A percentile compares a stretch with the other conserved stretches of the same genome.
Conservation (phyloP, 53 echinoderm and acorn worm genomes). For the Astropecten irregularis region DNA sequence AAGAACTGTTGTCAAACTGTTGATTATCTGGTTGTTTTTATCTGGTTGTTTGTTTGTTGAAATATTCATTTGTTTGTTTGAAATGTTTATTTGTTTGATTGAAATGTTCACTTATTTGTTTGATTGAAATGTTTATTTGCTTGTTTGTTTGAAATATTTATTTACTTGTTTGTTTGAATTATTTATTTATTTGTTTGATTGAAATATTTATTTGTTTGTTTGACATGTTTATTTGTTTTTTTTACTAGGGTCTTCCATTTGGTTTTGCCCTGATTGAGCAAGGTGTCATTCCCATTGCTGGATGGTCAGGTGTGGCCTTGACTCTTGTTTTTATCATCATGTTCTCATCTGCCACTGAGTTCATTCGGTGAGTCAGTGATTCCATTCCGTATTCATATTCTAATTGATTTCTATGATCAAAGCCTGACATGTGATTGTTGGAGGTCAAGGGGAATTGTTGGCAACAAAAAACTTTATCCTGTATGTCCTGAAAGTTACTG, state of each 20-base stretch:
- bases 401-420: background rate
- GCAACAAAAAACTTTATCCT: too few relatives aligned
- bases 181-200: too few relatives aligned
- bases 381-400: too few relatives aligned
- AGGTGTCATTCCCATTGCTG: slow-evolving; percentile 81
- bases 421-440: background rate
- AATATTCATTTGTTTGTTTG: background rate
- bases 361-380: slow-evolving; percentile 73
- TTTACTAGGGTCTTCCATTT: slow-evolving; percentile 58
- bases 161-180: too few relatives aligned
- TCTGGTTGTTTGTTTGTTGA: too few relatives aligned
- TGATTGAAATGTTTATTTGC: too few relatives aligned
- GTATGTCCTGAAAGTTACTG: too few relatives aligned
- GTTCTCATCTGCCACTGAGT: slow-evolving; percentile 96
- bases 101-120: too few relatives aligned
- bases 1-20: too few relatives aligned
- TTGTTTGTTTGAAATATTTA: too few relatives aligned
- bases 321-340: slow-evolving; percentile 80
- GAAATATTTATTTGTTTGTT: background rate
- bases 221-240: background rate
- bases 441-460: too few relatives aligned
- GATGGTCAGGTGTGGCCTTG: slow-evolving; percentile 80
- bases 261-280: slow-evolving; percentile 80
- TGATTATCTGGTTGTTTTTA: too few relatives aligned
- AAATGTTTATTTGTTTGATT: background rate